Evolutionary conservation across 2,797 vertebrate genomes (phyloP), one percentile per base, ranked within the genome.

Genomic region (Sebastes alutus): DNA sequence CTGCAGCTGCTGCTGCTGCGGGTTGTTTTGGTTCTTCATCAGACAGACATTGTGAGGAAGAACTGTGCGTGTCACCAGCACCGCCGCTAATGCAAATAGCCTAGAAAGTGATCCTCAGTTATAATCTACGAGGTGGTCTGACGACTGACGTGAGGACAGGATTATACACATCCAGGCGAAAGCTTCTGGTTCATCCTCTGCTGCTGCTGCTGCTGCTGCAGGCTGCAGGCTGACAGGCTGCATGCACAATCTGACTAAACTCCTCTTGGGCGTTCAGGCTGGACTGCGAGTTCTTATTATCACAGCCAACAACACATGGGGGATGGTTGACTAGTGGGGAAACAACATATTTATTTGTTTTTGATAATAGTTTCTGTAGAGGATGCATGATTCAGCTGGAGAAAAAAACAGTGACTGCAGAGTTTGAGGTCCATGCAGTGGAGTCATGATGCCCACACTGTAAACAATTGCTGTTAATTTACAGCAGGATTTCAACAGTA

Each of bases 101-200:
- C 54, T 7, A 65, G 54, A 80, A 75, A 83, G 74, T 71, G 74
- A 73, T 76, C 74, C 58, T 77, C 70, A 5, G 82, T 66, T 86
- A 5, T 81, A 85, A 89, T 88, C 81, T 82, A 52, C 33, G 76
- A 63, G 80, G 55, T 78, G 86, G 67, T 80, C 84, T 74, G 81
- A 84, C 75, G 78, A 81, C 30, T 75, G 88, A 75, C 77, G 85
- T 61, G 87, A 88, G 89, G 74, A 87, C 85, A 38, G 90, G 88
- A 92, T 91, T 93, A 92, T 20, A 56, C 80, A 80, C 86, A 81
- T 77, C 78, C 82, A 65, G 61, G 68, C 67, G 79, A 92, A 88
- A 92, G 86, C 91, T 87, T 87, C 87, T 84, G 86, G 72, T 78
- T 86, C 77, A 91, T 90, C 83, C 84, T 72, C 79, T 78, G 68